These are phyloP conservation scores for Dichetophora obliterata DNA, from an alignment of 2,888 invertebrate species.

Conservation along the genomic window DNA sequence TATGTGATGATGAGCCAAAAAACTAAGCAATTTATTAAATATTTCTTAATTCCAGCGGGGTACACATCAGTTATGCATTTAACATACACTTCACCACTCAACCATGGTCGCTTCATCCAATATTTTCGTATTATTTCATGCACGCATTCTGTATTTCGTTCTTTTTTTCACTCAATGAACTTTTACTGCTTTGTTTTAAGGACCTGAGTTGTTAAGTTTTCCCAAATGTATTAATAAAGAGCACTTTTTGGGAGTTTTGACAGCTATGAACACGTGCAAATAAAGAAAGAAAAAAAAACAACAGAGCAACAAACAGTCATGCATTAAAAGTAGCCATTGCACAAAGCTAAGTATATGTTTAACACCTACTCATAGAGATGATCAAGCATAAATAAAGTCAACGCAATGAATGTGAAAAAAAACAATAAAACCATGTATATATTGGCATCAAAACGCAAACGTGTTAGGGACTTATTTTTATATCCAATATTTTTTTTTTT, in stretches of 20 bases:
- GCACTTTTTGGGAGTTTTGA: slow-evolving; percentile 4
- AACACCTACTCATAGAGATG: no score
- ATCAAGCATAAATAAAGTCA: slow-evolving; percentile 6
- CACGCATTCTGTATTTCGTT: neutral
- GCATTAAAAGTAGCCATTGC: slow-evolving; percentile 5
- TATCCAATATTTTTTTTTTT: neutral
- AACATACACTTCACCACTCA: no score
- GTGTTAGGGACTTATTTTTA: neutral
- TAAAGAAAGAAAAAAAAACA: neutral
- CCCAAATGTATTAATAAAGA: slow-evolving; percentile 20
- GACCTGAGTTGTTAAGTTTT: neutral
- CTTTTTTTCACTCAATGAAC: neutral
- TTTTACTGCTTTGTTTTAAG: neutral
- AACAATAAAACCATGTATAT: slow-evolving; percentile 12
- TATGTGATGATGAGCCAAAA: no score
- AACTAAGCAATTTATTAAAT: no score
- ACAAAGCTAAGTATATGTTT: neutral
- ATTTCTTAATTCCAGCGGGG: no score
- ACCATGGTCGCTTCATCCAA: no score
- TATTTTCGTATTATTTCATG: neutral
- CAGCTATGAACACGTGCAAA: slow-evolving; percentile 15
- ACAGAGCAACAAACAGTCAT: neutral
- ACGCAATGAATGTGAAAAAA: slow-evolving; percentile 15
- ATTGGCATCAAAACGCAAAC: neutral
- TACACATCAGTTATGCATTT: no score